Evolutionary conservation across 2,797 vertebrate genomes (phyloP).

Genomic region (Halcyon smyrnensis): DNA sequence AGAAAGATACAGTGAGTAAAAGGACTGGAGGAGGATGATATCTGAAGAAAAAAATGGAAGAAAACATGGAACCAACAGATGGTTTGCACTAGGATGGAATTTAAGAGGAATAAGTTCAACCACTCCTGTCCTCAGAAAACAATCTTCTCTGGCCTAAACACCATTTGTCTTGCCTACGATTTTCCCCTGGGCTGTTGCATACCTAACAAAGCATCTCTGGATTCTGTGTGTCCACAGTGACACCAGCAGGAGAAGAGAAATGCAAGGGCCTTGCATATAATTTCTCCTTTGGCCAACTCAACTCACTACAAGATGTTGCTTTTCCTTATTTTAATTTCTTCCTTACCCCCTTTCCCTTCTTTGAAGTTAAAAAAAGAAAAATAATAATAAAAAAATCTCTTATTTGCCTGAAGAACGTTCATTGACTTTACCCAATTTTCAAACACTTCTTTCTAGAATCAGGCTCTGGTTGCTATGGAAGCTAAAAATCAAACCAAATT

Average conservation of each 20-base stretch:
- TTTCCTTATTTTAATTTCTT: background rate
- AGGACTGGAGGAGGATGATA: background rate
- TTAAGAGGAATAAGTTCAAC: background rate
- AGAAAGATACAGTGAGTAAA: background rate
- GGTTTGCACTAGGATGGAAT: background rate
- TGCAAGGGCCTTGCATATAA: background rate
- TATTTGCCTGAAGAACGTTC: background rate
- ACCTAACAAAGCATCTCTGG: background rate
- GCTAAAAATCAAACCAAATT: background rate
- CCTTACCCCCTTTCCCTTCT: background rate
- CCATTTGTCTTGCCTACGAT: background rate
- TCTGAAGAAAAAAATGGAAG: background rate
- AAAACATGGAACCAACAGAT: background rate
- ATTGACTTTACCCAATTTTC: background rate
- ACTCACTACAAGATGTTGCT: background rate
- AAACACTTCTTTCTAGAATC: background rate
- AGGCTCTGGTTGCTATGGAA: background rate
- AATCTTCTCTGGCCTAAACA: background rate
- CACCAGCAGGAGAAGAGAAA: slow-evolving; percentile 12
- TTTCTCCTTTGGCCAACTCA: background rate
- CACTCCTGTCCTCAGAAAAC: background rate
- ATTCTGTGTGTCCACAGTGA: background rate
- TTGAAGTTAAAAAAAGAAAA: background rate
- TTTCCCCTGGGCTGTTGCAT: background rate
- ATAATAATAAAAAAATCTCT: too few relatives aligned